Base-by-base conservation (phyloP, 1,140 invertebrate species). In the Drosophila ogumai region DNA sequence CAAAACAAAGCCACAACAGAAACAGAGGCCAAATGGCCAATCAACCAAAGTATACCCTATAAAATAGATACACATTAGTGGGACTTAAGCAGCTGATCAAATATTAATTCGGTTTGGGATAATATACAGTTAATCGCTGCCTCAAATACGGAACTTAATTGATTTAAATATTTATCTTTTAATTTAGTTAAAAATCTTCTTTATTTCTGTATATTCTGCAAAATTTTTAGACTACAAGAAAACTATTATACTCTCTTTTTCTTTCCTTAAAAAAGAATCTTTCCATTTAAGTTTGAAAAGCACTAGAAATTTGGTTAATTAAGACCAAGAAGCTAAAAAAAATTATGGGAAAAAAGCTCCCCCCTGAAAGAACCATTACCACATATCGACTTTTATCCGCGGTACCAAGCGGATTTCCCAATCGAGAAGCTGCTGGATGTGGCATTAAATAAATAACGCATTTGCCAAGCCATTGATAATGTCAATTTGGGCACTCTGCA, bases 371-470 rank as follows among this genome's bases (percentile, higher is more conserved):
- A 17, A 25, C 25, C 1, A 2, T 15, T 15, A 1, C 1, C 3
- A 28, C 41, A 7, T 6, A 5, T 19, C n/a, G 15, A 60, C 10
- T 17, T 13, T 13, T 12, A 19, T 65, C 7, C 65, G 44, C 64
- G 66, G 40, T 68, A 69, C 19, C 22, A 55, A 31, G 12, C 7
- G 31, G 57, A 61, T 77, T 77, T 43, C 49, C 40, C 74, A 60
- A 67, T 75, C 60, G 58, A 38, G 61, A 43, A 57, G 61, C 22
- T 75, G 55, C 58, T 58, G 40, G 71, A 65, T 71, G 50, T 19
- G 66, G 67, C 69, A 79, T 64, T 63, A 79, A 79, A 79, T 79
- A 79, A 79, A 79, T 79, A 84, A 84, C 58, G 44, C 54, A 82
- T 71, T 65, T 55, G 52, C 61, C 34, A 57, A 81, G 55, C 60